A percentile compares a stretch with the other conserved stretches of the same genome.
Conservation (phyloP, 2,797 vertebrate genomes). For the Epinephelus coioides region DNA sequence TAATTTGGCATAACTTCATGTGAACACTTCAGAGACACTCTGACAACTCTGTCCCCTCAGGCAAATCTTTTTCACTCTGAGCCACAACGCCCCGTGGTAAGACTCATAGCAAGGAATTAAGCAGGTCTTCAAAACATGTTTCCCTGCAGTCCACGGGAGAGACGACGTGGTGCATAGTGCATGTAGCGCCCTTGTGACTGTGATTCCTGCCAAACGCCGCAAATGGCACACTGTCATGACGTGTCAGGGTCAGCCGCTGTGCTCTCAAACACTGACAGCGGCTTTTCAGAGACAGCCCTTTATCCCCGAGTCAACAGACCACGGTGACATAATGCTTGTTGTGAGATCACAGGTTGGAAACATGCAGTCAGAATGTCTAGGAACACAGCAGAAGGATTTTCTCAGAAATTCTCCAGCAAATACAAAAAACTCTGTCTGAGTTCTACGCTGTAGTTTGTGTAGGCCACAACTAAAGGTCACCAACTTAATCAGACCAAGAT, state of each 20-base stretch:
- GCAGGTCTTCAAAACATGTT: conserved; percentile 37
- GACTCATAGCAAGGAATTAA: conserved; percentile 18
- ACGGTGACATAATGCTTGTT: conserved; percentile 64
- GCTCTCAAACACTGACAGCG: conserved; percentile 59
- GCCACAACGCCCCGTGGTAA: not conserved
- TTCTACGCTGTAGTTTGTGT: not conserved
- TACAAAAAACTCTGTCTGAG: not conserved
- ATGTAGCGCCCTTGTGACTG: conserved; percentile 43
- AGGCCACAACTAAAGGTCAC: conserved; percentile 18
- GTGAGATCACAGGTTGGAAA: conserved; percentile 65
- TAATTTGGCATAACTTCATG: conserved; percentile 33
- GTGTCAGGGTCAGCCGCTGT: conserved; percentile 66
- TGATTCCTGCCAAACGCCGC: conserved; percentile 59
- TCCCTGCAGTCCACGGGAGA: conserved; percentile 34
- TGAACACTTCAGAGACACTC: conserved; percentile 12
- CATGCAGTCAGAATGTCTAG: conserved; percentile 53
- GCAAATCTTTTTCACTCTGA: conserved; percentile 26
- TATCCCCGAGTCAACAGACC: conserved; percentile 73
- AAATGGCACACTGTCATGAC: conserved; percentile 65
- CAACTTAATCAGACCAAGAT: conserved; percentile 18
- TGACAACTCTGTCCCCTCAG: not conserved
- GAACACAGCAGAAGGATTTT: conserved; percentile 39
- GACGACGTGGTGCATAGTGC: not conserved
- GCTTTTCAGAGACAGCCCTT: conserved; percentile 68
- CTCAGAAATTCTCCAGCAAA: conserved; percentile 26